Base-by-base conservation (phyloP, 2,888 invertebrate genomes). In the Vesta saturnalis region DNA sequence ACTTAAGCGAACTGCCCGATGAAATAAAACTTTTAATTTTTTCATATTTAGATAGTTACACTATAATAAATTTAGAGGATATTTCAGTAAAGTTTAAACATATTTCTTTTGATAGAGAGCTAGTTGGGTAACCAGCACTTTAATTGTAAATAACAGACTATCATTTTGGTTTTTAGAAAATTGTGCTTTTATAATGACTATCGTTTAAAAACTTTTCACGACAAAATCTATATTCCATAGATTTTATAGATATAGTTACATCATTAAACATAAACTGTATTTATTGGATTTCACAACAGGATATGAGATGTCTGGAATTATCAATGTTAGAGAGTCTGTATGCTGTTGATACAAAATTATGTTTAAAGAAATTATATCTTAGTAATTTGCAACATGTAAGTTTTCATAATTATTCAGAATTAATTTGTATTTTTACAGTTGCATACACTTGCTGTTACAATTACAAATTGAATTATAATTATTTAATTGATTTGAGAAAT, bases 331-430 rank as follows among this genome's bases (percentile, higher is more conserved):
- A 67, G 35, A n/a, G 12, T 19, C 47, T 67, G 12, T 63, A 67
- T 54, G 67, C 47, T n/a, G 21, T 67, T 1, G 67, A 59, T 30
- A 67, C 67, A 16, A 54, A 30, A n/a, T n/a, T 67, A 19, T 35
- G 30, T 12, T n/a, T 54, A 10, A 10, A 18, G 1, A 19, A 52
- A 8, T 12, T 52, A 8, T 12, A 12, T 6, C 3, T 8, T 15
- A 18, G 12, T 16, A 18, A 49, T 14, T 30, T 62, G n/a, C 1
- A 10, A 1, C 15, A 59, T n/a, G 66, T 67, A 56, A 23, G 49
- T 39, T n/a, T n/a, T 46, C 4, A 5, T n/a, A 12, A 14, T 46
- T 14, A 14, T 14, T 5, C 3, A 12, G 5, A 43, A 2, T 14
- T 60, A 22, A 49, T n/a, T 8, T 39, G 12, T 22, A 23, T 23